These are phyloP conservation scores for Microctonus brassicae DNA, from an alignment of 2,888 invertebrate genomes.

Conservation along the genomic window DNA sequence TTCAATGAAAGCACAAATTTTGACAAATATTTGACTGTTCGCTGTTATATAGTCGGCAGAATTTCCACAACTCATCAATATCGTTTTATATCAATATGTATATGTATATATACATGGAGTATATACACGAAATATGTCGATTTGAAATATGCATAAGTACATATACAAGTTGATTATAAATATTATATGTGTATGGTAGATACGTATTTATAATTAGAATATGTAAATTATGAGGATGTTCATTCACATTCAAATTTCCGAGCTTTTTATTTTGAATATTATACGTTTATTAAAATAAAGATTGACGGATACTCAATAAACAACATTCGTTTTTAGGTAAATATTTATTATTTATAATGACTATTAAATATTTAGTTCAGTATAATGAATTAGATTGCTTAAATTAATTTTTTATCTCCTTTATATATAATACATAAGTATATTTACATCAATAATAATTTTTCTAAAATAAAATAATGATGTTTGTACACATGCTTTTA, in stretches of 20 bases:
- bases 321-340: too few species aligned
- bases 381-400: too few species aligned
- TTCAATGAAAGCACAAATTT: conserved; percentile 12
- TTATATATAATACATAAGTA: too few species aligned
- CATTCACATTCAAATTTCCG: neutral
- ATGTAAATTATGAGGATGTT: neutral
- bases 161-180: neutral
- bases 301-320: too few species aligned
- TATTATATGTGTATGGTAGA: too few species aligned
- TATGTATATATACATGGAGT: neutral
- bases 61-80: conserved; percentile 11
- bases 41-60: neutral
- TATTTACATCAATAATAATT: too few species aligned
- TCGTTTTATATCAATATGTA: neutral
- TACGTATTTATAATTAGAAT: neutral
- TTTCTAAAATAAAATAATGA: neutral
- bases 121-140: neutral
- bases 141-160: neutral
- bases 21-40: conserved; percentile 16
- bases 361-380: too few species aligned
- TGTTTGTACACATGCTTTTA: too few species aligned
- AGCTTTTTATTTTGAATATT: neutral
- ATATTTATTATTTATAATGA: too few species aligned
- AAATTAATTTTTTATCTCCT: too few species aligned
- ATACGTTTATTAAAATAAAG: too few species aligned